Base-by-base conservation (phyloP, 1,140 invertebrate species). In the Musca vetustissima region DNA sequence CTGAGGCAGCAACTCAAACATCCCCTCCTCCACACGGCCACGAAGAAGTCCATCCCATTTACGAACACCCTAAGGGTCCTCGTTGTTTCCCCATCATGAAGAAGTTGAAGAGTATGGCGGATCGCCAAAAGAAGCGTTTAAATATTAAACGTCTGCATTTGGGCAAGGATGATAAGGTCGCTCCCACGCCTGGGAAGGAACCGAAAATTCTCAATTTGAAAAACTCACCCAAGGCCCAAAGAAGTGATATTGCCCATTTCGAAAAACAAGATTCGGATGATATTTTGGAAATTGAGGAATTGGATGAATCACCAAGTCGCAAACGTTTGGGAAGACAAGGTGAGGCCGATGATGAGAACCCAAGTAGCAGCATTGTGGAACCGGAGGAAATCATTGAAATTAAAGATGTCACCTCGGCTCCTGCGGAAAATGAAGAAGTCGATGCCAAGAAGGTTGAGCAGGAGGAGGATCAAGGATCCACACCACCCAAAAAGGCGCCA, bases 51-150 rank as follows among this genome's bases (percentile, higher is more conserved):
- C 15, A 68, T 50, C 52, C 19, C 17, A 68, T 81, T 61, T 61
- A 78, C 64, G 72, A 81, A 64, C 80, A 79, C 74, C 70, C 71
- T 80, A 78, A 78, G 72, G 57, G 64, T 73, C 22, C 74, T 73
- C 85, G 83, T 74, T 86, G 85, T 75, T 86, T 86, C 74, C 86
- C 86, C 36, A 81, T 87, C 49, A 86, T 88, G 69, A 86, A 87
- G 75, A 88, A 88, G 81, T 83, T 88, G 9, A 88, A 87, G 78
- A 85, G 86, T 64, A 83, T 87, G 77, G 87, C 87, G 21, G 86
- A 87, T 70, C 86, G 86, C 77, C 87, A 86, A 66, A 83, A 87
- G 71, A 85, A 87, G 61, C 85, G 83, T 69, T 74, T 69, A 71
- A 85, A 85, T 68, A 83, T 82, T 70, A 86, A 86, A 72, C 85